A percentile compares a stretch with the other conserved stretches of the same genome.
Conservation (phyloP, 2,888 invertebrate species). For the Hetaerina titia region DNA sequence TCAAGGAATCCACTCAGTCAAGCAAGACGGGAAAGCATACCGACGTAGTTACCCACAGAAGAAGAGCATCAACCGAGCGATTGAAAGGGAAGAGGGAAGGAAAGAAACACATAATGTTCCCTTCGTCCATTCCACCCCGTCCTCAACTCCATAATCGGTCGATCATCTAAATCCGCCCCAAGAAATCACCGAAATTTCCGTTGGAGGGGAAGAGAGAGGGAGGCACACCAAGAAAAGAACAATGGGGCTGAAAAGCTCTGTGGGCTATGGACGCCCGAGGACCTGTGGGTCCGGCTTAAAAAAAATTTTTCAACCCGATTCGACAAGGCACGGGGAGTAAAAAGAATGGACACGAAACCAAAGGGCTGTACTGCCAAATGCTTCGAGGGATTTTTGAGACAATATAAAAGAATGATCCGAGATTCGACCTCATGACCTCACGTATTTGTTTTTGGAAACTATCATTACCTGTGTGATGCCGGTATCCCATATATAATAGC, state of each 20-base stretch:
- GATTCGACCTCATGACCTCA: too few relatives aligned
- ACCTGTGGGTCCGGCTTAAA: background rate
- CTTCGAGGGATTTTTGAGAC: too few relatives aligned
- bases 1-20: constrained; percentile 3
- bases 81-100: background rate
- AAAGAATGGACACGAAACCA: too few relatives aligned
- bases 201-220: background rate
- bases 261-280: background rate
- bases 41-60: background rate
- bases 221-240: background rate
- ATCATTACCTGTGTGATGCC: too few relatives aligned
- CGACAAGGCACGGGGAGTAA: background rate
- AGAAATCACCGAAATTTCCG: constrained; percentile 22
- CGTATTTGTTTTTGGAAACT: too few relatives aligned
- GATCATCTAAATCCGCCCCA: constrained; percentile 5
- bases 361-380: too few relatives aligned
- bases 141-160: background rate
- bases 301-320: background rate
- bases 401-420: too few relatives aligned
- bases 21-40: background rate
- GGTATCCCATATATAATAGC: too few relatives aligned
- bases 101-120: background rate
- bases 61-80: background rate
- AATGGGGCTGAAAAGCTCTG: background rate
- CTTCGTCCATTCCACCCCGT: background rate